These are phyloP conservation scores for Phainopepla nitens DNA, from an alignment of 2,113 vertebrate species.

Conservation along the genomic window DNA sequence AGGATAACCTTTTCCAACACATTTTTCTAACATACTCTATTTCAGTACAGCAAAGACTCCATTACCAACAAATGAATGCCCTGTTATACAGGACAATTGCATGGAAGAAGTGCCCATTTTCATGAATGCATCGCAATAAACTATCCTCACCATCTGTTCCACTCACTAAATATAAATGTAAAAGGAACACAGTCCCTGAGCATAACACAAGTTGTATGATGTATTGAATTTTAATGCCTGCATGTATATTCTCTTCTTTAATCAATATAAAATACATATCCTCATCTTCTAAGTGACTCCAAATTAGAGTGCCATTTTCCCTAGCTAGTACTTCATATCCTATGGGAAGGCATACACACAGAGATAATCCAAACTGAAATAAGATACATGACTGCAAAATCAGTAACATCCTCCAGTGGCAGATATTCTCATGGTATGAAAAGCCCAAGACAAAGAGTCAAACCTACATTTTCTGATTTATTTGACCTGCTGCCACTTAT, in stretches of 20 bases:
- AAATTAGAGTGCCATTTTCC: not conserved
- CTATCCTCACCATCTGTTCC: constrained; percentile 15
- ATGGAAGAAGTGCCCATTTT: constrained; percentile 25
- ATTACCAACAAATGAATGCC: constrained; percentile 11
- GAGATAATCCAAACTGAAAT: not conserved
- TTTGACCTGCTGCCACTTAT: not conserved
- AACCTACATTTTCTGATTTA: not conserved
- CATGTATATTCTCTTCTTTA: not conserved
- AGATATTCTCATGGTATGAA: not conserved
- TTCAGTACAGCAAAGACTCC: not conserved
- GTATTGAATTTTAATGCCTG: not conserved
- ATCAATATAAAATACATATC: not conserved
- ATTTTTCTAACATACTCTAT: not conserved
- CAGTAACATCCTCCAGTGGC: not conserved
- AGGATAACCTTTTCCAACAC: not conserved
- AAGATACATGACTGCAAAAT: not conserved
- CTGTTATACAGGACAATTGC: not conserved
- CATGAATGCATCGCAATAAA: constrained; percentile 11
- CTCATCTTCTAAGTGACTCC: not conserved
- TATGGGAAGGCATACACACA: not conserved
- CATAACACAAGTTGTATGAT: not conserved
- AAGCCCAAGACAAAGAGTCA: not conserved
- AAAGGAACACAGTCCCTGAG: not conserved
- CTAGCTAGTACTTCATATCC: not conserved
- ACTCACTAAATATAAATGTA: not conserved